A percentile compares a stretch with the other conserved stretches of the same genome.
phyloP scores from a whole-genome alignment of 2,797 vertebrate genomes.

The Halcyon leucocephala region DNA sequence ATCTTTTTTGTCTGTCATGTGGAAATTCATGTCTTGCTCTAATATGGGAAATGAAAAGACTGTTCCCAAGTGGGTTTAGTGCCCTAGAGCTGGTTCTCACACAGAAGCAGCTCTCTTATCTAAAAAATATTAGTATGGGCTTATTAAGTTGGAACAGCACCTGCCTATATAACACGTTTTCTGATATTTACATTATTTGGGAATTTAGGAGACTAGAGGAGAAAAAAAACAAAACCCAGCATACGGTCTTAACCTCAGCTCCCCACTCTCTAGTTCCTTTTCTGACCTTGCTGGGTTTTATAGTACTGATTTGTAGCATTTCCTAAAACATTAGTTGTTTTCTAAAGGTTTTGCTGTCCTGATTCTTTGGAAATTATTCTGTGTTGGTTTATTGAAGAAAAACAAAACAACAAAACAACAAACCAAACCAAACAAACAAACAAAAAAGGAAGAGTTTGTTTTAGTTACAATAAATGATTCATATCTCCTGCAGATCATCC shows the following conservation, averaged over 20 bases:
- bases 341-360: background rate
- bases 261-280: background rate
- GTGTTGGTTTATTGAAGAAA: background rate
- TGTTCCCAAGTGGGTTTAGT: background rate
- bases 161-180: background rate
- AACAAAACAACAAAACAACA: no score
- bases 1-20: background rate
- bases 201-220: background rate
- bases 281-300: background rate
- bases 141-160: background rate
- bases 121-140: background rate
- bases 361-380: background rate
- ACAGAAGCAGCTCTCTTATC: background rate
- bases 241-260: background rate
- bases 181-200: background rate
- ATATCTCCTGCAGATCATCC: slow-evolving; percentile 13
- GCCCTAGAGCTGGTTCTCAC: background rate
- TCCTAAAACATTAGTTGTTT: background rate
- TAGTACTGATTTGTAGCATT: background rate
- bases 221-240: background rate
- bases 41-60: background rate
- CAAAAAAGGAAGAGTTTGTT: background rate
- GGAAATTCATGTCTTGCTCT: background rate
- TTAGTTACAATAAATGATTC: slow-evolving; percentile 45
- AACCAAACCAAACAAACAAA: no score